phyloP scores from a whole-genome alignment of 2,113 vertebrate genomes.

The Chaetura pelagica region DNA sequence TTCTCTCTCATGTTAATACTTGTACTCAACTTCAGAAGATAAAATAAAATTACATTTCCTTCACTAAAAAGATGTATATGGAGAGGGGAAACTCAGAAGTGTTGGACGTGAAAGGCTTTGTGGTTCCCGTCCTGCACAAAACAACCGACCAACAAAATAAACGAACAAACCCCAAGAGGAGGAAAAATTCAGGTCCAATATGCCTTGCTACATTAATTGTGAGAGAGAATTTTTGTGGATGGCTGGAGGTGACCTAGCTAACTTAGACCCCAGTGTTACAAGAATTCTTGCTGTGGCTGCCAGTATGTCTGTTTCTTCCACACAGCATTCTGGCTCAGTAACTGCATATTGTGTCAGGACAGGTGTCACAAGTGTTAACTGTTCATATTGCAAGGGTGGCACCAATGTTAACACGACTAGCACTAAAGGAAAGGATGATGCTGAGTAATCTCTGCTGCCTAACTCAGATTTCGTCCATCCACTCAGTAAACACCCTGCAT shows the following conservation, averaged over 20 bases:
- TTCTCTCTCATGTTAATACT: neutral
- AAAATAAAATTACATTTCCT: neutral
- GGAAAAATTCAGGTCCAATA: neutral
- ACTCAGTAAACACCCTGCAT: conserved; percentile 12
- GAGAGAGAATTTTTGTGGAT: neutral
- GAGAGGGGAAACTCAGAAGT: neutral
- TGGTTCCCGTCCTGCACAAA: neutral
- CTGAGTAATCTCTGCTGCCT: conserved; percentile 20
- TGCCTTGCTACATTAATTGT: neutral
- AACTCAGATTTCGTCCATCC: neutral
- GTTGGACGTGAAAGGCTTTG: neutral
- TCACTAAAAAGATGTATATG: neutral
- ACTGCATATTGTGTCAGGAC: rapidly evolving
- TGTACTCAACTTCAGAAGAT: neutral
- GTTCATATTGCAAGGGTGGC: neutral
- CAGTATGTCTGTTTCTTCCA: neutral
- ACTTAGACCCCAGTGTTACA: neutral
- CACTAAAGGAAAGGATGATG: neutral
- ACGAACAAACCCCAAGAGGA: neutral
- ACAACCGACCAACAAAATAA: too few species aligned
- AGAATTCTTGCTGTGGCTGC: neutral
- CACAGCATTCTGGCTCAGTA: neutral
- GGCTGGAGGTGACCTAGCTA: conserved; percentile 38
- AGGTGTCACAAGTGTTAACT: neutral
- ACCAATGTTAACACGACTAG: neutral